Evolutionary conservation across 2,113 vertebrate species (phyloP).

Genomic region (Cephalopholis sonnerati): DNA sequence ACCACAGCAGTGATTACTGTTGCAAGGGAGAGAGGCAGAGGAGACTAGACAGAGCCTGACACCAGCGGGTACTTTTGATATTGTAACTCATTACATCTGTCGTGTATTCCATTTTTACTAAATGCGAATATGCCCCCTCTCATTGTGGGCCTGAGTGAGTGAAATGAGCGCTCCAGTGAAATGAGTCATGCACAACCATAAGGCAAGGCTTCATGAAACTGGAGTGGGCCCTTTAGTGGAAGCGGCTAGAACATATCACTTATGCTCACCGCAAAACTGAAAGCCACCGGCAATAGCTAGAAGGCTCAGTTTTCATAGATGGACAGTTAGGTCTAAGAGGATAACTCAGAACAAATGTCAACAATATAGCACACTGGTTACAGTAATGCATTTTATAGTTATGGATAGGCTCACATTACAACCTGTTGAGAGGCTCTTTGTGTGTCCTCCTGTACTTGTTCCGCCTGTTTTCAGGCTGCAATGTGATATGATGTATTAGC

Average conservation of each 20-base stretch:
- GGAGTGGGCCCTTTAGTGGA: constrained; percentile 12
- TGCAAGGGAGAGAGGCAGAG: not conserved
- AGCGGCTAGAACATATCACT: constrained; percentile 31
- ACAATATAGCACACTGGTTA: constrained; percentile 25
- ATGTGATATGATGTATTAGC: constrained; percentile 15
- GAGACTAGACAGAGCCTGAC: constrained; percentile 9
- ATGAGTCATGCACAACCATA: constrained; percentile 17
- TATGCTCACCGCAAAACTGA: constrained; percentile 16
- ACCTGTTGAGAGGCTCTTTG: constrained; percentile 22
- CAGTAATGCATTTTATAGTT: constrained; percentile 18
- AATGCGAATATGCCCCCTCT: constrained; percentile 10
- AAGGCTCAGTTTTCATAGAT: constrained; percentile 21
- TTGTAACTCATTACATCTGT: constrained; percentile 32
- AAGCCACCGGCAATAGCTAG: constrained; percentile 15
- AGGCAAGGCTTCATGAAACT: constrained; percentile 26
- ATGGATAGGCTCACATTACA: constrained; percentile 40
- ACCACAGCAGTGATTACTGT: not conserved
- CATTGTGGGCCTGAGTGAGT: constrained; percentile 7
- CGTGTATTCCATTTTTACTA: constrained; percentile 17
- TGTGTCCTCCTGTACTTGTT: constrained; percentile 5
- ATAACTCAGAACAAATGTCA: constrained; percentile 8
- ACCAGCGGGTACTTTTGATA: constrained; percentile 8
- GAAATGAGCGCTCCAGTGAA: constrained; percentile 20
- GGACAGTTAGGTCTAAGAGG: constrained; percentile 12
- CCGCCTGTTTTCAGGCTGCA: constrained; percentile 10